These are phyloP conservation scores for Mayetiola destructor DNA, from an alignment of 2,888 invertebrate species.

Conservation along the genomic window DNA sequence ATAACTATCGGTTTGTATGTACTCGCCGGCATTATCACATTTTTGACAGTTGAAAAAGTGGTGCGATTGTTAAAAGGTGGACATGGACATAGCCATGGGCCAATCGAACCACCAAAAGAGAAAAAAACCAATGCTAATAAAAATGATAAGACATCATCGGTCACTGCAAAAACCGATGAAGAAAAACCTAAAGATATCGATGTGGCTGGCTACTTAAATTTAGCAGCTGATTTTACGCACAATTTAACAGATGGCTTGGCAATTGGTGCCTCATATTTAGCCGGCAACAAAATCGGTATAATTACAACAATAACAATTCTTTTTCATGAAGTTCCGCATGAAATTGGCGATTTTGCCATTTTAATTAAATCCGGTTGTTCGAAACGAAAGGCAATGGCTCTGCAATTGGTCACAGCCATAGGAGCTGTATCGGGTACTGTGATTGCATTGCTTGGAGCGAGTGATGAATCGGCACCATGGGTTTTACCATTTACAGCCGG, in stretches of 20 bases:
- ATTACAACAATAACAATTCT: conserved; percentile 92
- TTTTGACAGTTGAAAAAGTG: conserved; percentile 84
- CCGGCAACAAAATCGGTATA: conserved; percentile 71
- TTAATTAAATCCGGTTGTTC: conserved; percentile 93
- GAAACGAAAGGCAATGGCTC: conserved; percentile 81
- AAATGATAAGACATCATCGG: conserved; percentile 26
- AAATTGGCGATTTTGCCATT: conserved; percentile 99
- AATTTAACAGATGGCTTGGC: conserved; percentile 99
- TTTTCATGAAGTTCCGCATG: conserved; percentile 97
- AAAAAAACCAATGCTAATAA: conserved; percentile 20
- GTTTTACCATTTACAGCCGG: conserved; percentile 96
- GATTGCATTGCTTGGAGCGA: conserved; percentile 73
- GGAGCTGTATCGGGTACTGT: conserved; percentile 89
- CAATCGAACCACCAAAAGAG: conserved; percentile 20
- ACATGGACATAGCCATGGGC: conserved; percentile 57
- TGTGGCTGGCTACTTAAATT: conserved; percentile 81
- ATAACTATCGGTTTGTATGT: conserved; percentile 91
- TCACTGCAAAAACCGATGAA: conserved; percentile 33
- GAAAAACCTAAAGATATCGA: conserved; percentile 42
- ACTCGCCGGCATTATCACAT: conserved; percentile 80
- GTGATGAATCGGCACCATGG: conserved; percentile 58
- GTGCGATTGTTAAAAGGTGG: conserved; percentile 77
- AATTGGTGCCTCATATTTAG: conserved; percentile 93
- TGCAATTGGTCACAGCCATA: conserved; percentile 86
- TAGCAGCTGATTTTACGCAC: conserved; percentile 96